phyloP scores from a whole-genome alignment of 2,888 invertebrate species.

The Tinea semifulvella region DNA sequence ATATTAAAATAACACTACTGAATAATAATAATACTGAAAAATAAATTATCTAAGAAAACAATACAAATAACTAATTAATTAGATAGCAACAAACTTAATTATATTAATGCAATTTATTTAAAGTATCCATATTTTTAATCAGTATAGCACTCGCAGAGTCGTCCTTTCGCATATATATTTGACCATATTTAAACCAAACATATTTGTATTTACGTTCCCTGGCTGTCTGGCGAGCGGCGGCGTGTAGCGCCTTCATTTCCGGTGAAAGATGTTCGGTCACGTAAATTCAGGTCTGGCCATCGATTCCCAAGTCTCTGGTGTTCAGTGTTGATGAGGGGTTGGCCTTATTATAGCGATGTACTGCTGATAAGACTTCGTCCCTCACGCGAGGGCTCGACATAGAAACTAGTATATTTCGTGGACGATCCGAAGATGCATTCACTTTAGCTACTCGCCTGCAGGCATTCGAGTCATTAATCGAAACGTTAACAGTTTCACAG shows the following conservation, averaged over 20 bases:
- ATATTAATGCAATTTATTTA: no score
- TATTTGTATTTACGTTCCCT: background rate
- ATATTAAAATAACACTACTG: background rate
- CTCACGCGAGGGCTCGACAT: conserved; percentile 16
- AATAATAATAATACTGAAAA: background rate
- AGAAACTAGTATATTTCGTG: no score
- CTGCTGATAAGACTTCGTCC: conserved; percentile 19
- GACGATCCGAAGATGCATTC: conserved; percentile 11
- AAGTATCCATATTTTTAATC: background rate
- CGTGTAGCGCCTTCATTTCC: conserved; percentile 18
- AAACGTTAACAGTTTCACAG: background rate
- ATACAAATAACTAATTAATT: no score
- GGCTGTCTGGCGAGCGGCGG: conserved; percentile 7
- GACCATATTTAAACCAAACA: background rate
- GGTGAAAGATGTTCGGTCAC: conserved; percentile 19
- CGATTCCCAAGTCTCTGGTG: conserved; percentile 13
- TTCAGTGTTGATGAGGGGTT: conserved; percentile 14
- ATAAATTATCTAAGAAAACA: no score
- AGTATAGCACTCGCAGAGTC: background rate
- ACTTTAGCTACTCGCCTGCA: conserved; percentile 19
- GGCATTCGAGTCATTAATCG: background rate
- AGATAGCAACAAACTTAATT: no score
- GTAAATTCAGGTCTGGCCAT: conserved; percentile 16
- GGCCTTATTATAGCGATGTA: conserved; percentile 18
- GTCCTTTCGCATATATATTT: conserved; percentile 9